Conservation (phyloP, 2,888 invertebrate genomes). For the Strigamia maritima region DNA sequence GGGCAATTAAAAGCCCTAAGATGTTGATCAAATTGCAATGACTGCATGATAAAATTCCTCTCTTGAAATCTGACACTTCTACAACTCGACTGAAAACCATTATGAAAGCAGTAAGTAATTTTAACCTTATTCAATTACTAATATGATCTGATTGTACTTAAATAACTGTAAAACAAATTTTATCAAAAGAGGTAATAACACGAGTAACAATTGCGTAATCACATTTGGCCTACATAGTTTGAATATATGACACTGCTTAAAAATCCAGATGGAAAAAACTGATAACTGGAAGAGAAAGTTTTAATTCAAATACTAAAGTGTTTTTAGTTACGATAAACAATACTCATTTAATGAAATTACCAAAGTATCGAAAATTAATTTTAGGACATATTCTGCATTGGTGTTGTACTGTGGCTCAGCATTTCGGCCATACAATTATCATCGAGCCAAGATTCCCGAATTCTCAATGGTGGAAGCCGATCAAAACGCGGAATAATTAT, state of each 20-base stretch:
- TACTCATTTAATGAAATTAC: background rate
- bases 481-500: background rate
- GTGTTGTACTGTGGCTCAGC: background rate
- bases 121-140: background rate
- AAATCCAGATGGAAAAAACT: background rate
- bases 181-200: background rate
- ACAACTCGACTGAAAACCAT: background rate
- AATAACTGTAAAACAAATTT: too few species aligned
- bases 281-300: background rate
- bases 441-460: background rate
- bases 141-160: background rate
- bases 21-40: constrained; percentile 2
- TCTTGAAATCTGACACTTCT: background rate
- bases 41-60: background rate
- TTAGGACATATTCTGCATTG: background rate
- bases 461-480: background rate
- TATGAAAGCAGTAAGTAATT: background rate
- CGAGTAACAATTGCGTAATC: background rate
- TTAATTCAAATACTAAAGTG: background rate
- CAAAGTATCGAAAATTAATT: constrained; percentile 1
- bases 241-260: background rate
- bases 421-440: background rate
- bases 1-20: background rate
- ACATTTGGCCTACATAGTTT: background rate
- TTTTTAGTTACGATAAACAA: background rate